Percentiles rank a stretch among this genome's conserved stretches.
Evolutionary conservation across 2,888 invertebrate species (phyloP).

Genomic region (Hypomecis atomaria): DNA sequence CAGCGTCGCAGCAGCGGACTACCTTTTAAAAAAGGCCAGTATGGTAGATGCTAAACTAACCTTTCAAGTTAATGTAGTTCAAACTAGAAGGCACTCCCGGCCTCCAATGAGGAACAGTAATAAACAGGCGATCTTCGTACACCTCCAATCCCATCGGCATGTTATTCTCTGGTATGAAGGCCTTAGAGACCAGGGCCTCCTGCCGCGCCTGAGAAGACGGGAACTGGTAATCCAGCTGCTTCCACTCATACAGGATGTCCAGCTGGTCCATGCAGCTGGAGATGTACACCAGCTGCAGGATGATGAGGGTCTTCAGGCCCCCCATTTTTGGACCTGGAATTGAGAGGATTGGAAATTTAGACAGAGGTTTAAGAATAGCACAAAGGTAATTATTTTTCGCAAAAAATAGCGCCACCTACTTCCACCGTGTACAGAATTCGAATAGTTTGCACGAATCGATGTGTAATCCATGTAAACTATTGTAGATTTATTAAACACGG

Average conservation of each 20-base stretch:
- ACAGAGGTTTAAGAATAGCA: neutral
- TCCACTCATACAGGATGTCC: constrained; percentile 89
- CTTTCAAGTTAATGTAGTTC: constrained; percentile 89
- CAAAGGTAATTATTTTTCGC: too few species aligned
- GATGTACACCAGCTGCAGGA: constrained; percentile 68
- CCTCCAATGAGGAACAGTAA: constrained; percentile 91
- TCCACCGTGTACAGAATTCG: too few species aligned
- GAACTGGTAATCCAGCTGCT: constrained; percentile 88
- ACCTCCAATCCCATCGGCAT: constrained; percentile 91
- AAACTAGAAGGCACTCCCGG: constrained; percentile 90
- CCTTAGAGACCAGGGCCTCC: constrained; percentile 84
- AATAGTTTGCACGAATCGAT: too few species aligned
- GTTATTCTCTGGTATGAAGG: constrained; percentile 88
- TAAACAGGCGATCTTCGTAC: constrained; percentile 87
- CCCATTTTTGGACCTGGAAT: constrained; percentile 57
- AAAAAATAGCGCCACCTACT: too few species aligned
- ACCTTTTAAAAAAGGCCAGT: neutral
- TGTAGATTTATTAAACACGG: too few species aligned
- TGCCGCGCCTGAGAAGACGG: constrained; percentile 81
- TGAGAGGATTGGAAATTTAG: neutral
- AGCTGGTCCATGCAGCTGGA: constrained; percentile 86
- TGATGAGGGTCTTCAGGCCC: constrained; percentile 62
- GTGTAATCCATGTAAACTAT: too few species aligned
- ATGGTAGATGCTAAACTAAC: constrained; percentile 60
- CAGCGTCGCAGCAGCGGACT: too few species aligned